Evolutionary conservation across 64 coral and sea anemone species (phyloP), one percentile per base, ranked within the genome.

Genomic region (Trachythela sp.): DNA sequence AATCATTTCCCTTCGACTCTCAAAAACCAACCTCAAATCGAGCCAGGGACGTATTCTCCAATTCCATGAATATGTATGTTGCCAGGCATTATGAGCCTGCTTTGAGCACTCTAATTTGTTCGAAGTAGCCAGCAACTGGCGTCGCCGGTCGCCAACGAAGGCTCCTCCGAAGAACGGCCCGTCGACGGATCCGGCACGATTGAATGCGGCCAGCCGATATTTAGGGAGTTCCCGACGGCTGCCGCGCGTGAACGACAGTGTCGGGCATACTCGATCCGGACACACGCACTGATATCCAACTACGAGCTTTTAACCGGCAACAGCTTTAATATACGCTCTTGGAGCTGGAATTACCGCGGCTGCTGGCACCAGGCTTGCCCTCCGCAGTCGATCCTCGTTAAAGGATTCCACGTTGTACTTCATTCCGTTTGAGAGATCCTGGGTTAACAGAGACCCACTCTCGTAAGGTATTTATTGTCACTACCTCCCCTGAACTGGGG

Each of bases 351-450:
- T 72, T 72, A 72, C 68, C 68, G 68, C 68, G 68, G 68, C 68
- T 72, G 68, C 68, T 72, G 68, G 68, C 68, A 72, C 68, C 68
- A 72, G 68, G 29, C 68, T 72, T 72, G 68, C 68, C 68, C 68
- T 72, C 68, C 10, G n/a, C n/a, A 18, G 0, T 72, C 0, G 68
- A 1, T 72, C 68, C 68, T 72, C 68, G 68, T 2, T 72, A 72
- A 72, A 26, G 1, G 0, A 0, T 72, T 72, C n/a, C 29, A 72
- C 1, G 0, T 72, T 72, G 68, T 72, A 2, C 68, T 72, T n/a
- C 68, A 72, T 72, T 72, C 68, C 68, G 29, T 24, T 72, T 72
- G 29, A 10, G 32, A 26, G 26, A 26, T 18, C n/a, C 49, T 0
- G 20, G 13, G 13, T 13, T 2, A 6, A 70, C 7, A n/a, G 5